Base-by-base conservation (phyloP, 2,113 vertebrate species). In the Capricornis sumatraensis region DNA sequence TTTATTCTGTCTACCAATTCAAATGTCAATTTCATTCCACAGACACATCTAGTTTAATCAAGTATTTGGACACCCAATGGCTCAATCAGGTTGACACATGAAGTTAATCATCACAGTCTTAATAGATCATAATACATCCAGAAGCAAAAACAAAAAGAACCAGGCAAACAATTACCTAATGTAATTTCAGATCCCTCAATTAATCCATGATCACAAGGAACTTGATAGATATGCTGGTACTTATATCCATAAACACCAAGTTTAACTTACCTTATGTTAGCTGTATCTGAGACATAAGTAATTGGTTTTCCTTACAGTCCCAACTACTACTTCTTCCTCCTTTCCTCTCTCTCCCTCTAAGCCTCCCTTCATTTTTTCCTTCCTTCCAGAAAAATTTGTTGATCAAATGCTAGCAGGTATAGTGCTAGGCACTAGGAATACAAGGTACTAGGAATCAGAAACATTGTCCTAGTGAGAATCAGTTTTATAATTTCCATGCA, bases 1-100 rank as follows among this genome's bases (percentile, higher is more conserved):
- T 94, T 87, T 81, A 82, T 27, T 67, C 58, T 64, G 40, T 52
- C 55, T 92, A 47, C 8, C 13, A 85, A 62, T 67, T 67, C 47
- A 79, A 87, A 57, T 83, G 50, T 95, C 95, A 98, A 81, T 88
- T 13, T 82, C n/a, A 71, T 36, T 40, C 50, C n/a, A 62, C 28
- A 87, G 23, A 62, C 43, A 79, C 40, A 84, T 25, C 7, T 28
- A 93, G 33, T 62, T 88, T 84, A 57, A 52, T 28, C 45, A 88
- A 81, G 17, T 83, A 57, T 57, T 45, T 84, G 47, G 13, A 6
- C 5, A 89, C n/a, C 1, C 19, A 0, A 43, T 67, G n/a, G 2
- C 36, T 43, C 52, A 91, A 60, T 62, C 30, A 91, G 85, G 36
- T 50, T 95, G 67, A 52, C 57, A 55, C 30, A 90, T 40, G 57